Conservation (phyloP, 2,797 vertebrate species). For the Margarornis squamiger region DNA sequence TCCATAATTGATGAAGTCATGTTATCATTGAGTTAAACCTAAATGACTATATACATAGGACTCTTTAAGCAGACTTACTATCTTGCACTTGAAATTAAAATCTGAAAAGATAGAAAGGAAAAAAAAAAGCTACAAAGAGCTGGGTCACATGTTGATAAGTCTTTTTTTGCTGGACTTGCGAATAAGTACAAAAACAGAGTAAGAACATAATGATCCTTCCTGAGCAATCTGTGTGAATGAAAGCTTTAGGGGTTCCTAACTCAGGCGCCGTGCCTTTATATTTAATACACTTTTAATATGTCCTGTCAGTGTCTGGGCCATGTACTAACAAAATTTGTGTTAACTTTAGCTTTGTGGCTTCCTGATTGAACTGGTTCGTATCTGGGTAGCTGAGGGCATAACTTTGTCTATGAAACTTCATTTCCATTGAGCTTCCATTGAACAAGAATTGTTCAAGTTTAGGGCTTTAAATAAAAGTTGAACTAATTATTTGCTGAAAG, state of each 20-base stretch:
- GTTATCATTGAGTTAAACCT: not conserved
- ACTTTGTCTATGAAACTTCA: not conserved
- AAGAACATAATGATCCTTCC: not conserved
- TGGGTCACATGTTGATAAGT: rapidly evolving
- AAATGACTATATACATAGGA: rapidly evolving
- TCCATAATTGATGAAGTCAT: not conserved
- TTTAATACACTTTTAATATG: not conserved
- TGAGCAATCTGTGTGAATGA: not conserved
- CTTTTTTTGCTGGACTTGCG: not conserved
- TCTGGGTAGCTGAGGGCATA: not conserved
- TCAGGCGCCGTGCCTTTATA: rapidly evolving
- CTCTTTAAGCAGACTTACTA: not conserved
- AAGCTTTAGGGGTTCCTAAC: not conserved
- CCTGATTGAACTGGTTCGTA: not conserved
- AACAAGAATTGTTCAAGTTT: not conserved
- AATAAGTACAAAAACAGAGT: not conserved
- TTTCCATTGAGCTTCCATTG: not conserved
- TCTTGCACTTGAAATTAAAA: not conserved
- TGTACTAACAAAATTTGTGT: not conserved
- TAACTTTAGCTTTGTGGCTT: not conserved
- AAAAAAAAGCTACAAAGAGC: rapidly evolving
- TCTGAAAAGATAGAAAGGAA: not conserved
- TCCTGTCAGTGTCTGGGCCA: not conserved
- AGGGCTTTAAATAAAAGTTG: not conserved
- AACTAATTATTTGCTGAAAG: not conserved